These are phyloP conservation scores for Kradibia gibbosae DNA, from an alignment of 1,140 invertebrate species.

Conservation along the genomic window DNA sequence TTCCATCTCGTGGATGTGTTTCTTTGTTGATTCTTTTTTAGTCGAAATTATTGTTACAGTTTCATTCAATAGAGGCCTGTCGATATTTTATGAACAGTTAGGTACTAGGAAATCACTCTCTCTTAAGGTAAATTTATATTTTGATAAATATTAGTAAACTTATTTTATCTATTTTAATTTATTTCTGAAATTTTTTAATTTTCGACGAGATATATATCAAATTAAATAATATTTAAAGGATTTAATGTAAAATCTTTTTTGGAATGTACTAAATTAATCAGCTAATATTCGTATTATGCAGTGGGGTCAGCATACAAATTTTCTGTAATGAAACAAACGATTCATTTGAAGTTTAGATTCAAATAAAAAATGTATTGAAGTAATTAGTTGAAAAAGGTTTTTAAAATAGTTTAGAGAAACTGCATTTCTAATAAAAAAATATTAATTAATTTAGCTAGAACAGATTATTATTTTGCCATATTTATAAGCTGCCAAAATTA, in stretches of 20 bases:
- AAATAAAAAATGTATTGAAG: not conserved
- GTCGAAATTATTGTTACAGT: too few relatives aligned
- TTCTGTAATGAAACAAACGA: not conserved
- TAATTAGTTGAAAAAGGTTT: not conserved
- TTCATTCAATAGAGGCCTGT: too few relatives aligned
- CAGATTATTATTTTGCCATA: not conserved
- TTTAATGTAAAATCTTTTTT: not conserved
- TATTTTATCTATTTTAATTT: too few relatives aligned
- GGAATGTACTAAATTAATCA: not conserved
- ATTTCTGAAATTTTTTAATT: too few relatives aligned
- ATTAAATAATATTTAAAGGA: too few relatives aligned
- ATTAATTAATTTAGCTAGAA: not conserved
- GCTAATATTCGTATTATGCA: not conserved
- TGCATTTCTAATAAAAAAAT: not conserved
- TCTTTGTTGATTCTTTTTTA: too few relatives aligned
- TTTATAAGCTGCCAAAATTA: not conserved
- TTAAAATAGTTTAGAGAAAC: slow-evolving; percentile 2
- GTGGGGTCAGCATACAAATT: not conserved
- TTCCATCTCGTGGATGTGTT: too few relatives aligned
- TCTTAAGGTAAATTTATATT: too few relatives aligned
- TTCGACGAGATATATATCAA: too few relatives aligned
- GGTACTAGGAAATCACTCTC: too few relatives aligned
- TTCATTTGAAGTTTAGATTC: not conserved
- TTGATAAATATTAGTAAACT: too few relatives aligned
- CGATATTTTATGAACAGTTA: too few relatives aligned